Conservation (phyloP, 2,113 vertebrate species). For the Cyprinodon variegatus region DNA sequence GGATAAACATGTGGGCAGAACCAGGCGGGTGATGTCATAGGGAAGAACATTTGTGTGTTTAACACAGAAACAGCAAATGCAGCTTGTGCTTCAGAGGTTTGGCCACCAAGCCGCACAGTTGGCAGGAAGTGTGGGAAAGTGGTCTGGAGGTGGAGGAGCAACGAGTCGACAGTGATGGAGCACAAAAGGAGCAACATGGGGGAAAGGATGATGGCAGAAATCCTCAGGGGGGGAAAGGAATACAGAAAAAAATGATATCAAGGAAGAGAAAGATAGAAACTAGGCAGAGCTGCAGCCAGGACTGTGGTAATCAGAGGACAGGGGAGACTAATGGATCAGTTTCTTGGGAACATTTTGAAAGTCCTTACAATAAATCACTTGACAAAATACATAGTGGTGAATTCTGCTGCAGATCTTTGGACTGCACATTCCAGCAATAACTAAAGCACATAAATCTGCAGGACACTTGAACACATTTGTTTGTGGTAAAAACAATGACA, state of each 20-base stretch:
- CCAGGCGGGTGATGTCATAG: constrained; percentile 44
- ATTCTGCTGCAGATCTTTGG: constrained; percentile 11
- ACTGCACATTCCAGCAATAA: constrained; percentile 25
- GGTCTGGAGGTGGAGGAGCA: constrained; percentile 8
- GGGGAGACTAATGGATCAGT: constrained; percentile 41
- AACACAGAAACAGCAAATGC: constrained; percentile 44
- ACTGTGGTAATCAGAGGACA: constrained; percentile 34
- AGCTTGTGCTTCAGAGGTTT: constrained; percentile 39
- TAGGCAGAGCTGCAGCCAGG: constrained; percentile 10
- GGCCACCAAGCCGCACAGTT: constrained; percentile 39
- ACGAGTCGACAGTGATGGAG: constrained; percentile 33
- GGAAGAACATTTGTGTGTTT: constrained; percentile 39
- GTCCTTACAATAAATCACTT: constrained; percentile 40
- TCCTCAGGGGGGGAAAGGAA: constrained; percentile 12
- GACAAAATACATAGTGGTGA: constrained; percentile 33
- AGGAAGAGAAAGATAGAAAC: constrained; percentile 15
- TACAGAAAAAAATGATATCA: not conserved
- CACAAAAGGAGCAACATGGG: constrained; percentile 17
- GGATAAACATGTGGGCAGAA: constrained; percentile 39
- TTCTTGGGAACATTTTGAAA: constrained; percentile 4
- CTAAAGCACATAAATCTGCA: constrained; percentile 11
- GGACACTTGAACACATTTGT: constrained; percentile 7
- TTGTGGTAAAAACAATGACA: not conserved
- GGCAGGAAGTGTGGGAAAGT: constrained; percentile 32
- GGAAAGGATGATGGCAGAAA: constrained; percentile 33